These are phyloP conservation scores for Chironomus tepperi DNA, from an alignment of 1,140 invertebrate genomes.

Conservation along the genomic window DNA sequence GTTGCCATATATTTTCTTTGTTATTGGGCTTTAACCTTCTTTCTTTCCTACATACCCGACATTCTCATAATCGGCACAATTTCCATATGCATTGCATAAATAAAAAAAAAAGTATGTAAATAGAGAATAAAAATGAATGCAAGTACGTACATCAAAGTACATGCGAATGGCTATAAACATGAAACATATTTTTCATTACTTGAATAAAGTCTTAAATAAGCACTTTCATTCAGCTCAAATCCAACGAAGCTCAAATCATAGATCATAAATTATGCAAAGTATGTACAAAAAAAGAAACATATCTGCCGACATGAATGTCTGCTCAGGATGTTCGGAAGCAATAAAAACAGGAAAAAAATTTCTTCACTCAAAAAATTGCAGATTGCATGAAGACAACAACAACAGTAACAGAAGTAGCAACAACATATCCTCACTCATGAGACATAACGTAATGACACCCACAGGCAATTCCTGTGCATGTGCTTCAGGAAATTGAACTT, in stretches of 20 bases:
- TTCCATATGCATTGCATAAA: neutral
- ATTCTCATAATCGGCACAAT: neutral
- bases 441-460: too few species aligned
- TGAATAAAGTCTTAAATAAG: neutral
- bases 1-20: too few species aligned
- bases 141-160: neutral
- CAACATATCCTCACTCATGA: too few species aligned
- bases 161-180: neutral
- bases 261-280: conserved; percentile 20
- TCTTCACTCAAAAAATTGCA: neutral
- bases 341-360: conserved; percentile 17
- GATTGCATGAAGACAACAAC: neutral
- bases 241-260: conserved; percentile 20
- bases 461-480: too few species aligned
- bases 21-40: too few species aligned
- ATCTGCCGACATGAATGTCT: conserved; percentile 13
- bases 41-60: too few species aligned
- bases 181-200: conserved; percentile 14
- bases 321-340: conserved; percentile 13
- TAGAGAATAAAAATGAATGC: neutral
- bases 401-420: neutral
- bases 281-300: neutral
- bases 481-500: too few species aligned
- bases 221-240: neutral
- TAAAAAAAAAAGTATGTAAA: neutral